Evolutionary conservation across 1,140 invertebrate genomes (phyloP).

Genomic region (Cydia fagiglandana): DNA sequence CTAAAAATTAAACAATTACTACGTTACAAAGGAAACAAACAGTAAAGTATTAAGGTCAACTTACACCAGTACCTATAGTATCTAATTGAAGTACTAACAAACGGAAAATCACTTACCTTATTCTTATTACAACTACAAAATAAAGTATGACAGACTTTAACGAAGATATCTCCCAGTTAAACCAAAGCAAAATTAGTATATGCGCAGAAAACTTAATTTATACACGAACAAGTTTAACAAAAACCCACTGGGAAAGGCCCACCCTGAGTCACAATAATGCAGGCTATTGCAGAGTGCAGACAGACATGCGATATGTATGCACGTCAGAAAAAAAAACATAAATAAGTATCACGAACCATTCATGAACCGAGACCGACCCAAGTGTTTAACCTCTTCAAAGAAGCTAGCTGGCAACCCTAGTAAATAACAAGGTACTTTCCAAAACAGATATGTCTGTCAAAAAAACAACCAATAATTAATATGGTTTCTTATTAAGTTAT

Average conservation of each 20-base stretch:
- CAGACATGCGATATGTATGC: conserved; percentile 11
- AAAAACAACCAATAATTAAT: too few relatives aligned
- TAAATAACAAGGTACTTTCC: too few relatives aligned
- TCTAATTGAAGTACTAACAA: neutral
- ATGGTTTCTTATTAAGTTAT: too few relatives aligned
- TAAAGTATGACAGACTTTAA: neutral
- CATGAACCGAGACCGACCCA: too few relatives aligned
- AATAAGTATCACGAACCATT: conserved; percentile 3
- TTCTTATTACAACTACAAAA: conserved; percentile 25
- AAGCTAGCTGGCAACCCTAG: too few relatives aligned
- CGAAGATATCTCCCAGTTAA: neutral
- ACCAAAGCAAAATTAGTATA: neutral
- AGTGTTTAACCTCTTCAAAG: too few relatives aligned
- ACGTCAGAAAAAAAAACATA: conserved; percentile 23
- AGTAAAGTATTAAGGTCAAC: neutral
- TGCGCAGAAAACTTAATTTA: too few relatives aligned
- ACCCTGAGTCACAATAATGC: conserved; percentile 28
- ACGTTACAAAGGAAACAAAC: conserved; percentile 1
- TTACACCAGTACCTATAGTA: neutral
- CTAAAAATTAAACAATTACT: neutral
- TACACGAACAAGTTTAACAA: neutral
- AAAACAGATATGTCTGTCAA: too few relatives aligned
- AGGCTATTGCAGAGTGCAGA: neutral
- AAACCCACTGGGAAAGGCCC: conserved; percentile 14
- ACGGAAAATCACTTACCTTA: neutral